Percentiles rank a stretch among this genome's conserved stretches.
Evolutionary conservation across 64 coral and sea anemone genomes (phyloP).

Genomic region (Stichodactyla helianthus): DNA sequence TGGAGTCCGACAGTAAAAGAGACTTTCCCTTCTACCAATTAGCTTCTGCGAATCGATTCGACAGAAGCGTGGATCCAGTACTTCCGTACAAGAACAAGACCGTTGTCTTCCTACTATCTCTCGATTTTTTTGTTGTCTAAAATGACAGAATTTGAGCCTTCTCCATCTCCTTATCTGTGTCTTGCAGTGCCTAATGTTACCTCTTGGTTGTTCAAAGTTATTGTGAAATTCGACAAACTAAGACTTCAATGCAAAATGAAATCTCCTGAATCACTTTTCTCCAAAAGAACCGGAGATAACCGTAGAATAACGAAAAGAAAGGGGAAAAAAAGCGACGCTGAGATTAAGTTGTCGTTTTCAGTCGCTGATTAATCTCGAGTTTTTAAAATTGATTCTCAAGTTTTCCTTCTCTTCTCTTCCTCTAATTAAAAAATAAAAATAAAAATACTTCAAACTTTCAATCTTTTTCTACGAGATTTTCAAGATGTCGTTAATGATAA

Average conservation of each 20-base stretch:
- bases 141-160: not conserved
- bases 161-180: not conserved
- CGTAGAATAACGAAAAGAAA: not conserved
- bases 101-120: not conserved
- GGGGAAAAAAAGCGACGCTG: no score
- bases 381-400: no score
- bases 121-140: not conserved
- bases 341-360: not conserved
- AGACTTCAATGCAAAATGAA: not conserved
- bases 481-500: no score
- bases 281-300: slow-evolving; percentile 8
- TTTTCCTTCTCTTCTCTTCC: no score
- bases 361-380: not conserved
- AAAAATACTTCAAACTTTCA: not conserved
- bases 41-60: not conserved
- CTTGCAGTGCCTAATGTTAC: not conserved
- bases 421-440: no score
- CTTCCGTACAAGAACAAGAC: not conserved
- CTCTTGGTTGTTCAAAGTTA: not conserved
- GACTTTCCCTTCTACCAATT: not conserved
- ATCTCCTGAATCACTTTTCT: not conserved
- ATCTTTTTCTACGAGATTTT: not conserved
- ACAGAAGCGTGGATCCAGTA: not conserved
- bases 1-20: not conserved
- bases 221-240: not conserved